A percentile compares a stretch with the other conserved stretches of the same genome.
Evolutionary conservation across 2,797 vertebrate genomes (phyloP).

Genomic region (Clarias fuscus): DNA sequence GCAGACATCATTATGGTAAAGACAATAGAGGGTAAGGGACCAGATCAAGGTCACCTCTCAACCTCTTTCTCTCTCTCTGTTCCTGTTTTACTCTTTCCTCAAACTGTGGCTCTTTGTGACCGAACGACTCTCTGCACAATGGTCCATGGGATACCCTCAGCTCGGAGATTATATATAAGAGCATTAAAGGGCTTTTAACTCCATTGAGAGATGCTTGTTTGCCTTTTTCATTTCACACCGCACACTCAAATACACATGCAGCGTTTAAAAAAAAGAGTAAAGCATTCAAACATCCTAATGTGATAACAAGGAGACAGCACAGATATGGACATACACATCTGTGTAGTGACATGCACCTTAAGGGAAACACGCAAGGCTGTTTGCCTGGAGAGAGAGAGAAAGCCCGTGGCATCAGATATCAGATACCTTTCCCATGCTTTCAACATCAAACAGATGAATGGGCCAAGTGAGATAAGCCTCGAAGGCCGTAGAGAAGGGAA

Average conservation of each 20-base stretch:
- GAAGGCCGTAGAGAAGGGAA: constrained; percentile 2
- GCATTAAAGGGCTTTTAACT: constrained; percentile 48
- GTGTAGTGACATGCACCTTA: constrained; percentile 1
- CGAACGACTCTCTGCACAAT: constrained; percentile 45
- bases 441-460: constrained; percentile 71
- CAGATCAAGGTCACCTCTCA: constrained; percentile 55
- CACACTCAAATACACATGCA: not conserved
- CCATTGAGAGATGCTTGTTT: not conserved
- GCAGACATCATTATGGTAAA: constrained; percentile 58
- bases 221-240: not conserved
- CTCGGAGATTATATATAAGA: constrained; percentile 47
- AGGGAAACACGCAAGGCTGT: not conserved
- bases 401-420: constrained; percentile 64
- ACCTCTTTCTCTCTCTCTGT: constrained; percentile 27
- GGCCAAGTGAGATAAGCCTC: constrained; percentile 65
- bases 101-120: constrained; percentile 29
- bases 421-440: constrained; percentile 62
- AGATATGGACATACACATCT: not conserved
- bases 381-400: constrained; percentile 20
- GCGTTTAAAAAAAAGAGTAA: no score
- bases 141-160: constrained; percentile 40
- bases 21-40: constrained; percentile 42
- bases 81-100: not conserved
- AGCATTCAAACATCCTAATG: constrained; percentile 8
- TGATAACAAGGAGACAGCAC: not conserved